These are phyloP conservation scores for Chelonus insularis DNA, from an alignment of 1,140 invertebrate genomes.

Conservation along the genomic window DNA sequence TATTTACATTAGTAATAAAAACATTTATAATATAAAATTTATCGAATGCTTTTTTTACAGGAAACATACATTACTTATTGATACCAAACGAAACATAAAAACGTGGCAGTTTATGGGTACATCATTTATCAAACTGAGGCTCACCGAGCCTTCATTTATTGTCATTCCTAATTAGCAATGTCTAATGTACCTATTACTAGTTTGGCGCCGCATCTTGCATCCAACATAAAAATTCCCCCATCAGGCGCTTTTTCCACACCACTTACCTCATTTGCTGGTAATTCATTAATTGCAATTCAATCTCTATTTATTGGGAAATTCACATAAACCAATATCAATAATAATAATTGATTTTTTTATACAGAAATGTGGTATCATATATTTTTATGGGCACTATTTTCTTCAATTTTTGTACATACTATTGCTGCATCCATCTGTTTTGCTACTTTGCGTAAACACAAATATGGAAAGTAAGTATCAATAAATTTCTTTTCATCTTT, in stretches of 20 bases:
- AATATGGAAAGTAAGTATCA: conserved; percentile 77
- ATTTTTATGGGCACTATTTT: conserved; percentile 91
- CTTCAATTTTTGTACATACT: conserved; percentile 88
- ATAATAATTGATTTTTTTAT: conserved; percentile 50
- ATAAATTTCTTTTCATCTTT: not conserved
- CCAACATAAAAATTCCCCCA: conserved; percentile 29
- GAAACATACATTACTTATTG: too few species aligned
- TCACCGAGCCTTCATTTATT: conserved; percentile 5
- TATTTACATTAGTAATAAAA: too few species aligned
- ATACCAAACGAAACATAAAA: too few species aligned
- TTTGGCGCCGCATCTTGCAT: conserved; percentile 22
- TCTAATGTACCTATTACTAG: conserved; percentile 24
- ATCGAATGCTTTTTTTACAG: too few species aligned
- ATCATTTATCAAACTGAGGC: conserved; percentile 5
- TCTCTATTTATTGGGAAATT: too few species aligned
- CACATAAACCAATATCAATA: conserved; percentile 7
- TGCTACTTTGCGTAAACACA: conserved; percentile 86
- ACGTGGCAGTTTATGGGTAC: conserved; percentile 16
- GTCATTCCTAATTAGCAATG: conserved; percentile 27
- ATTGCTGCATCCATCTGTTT: conserved; percentile 90
- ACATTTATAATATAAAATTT: too few species aligned
- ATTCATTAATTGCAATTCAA: not conserved
- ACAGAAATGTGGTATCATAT: conserved; percentile 96
- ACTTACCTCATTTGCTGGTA: conserved; percentile 51
- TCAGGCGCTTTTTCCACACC: conserved; percentile 42